Evolutionary conservation across 2,888 invertebrate species (phyloP).

Genomic region (Neoaliturus tenellus): DNA sequence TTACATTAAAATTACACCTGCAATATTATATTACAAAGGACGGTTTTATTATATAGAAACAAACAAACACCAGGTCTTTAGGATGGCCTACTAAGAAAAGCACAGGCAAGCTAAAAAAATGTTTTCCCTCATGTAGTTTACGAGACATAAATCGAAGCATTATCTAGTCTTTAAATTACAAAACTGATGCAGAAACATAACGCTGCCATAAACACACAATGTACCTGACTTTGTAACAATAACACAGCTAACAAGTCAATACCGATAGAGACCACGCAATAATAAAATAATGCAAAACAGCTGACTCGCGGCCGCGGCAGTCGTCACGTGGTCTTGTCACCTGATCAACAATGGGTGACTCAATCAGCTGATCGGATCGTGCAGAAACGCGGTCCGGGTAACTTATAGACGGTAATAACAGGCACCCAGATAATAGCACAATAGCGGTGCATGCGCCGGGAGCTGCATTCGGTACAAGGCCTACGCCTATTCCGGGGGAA

Average conservation of each 20-base stretch:
- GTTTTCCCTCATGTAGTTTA: neutral
- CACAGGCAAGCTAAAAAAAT: neutral
- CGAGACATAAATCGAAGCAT: neutral
- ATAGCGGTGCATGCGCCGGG: slow-evolving; percentile 26
- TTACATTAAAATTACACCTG: no score
- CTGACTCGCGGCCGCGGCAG: neutral
- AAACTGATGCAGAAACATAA: neutral
- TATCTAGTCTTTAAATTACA: slow-evolving; percentile 12
- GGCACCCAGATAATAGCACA: slow-evolving; percentile 48
- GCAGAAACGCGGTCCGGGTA: slow-evolving; percentile 17
- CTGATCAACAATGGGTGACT: slow-evolving; percentile 47
- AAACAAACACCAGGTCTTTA: no score
- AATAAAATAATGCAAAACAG: slow-evolving; percentile 28
- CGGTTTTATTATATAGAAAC: no score
- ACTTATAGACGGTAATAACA: slow-evolving; percentile 47
- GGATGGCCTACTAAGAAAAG: no score
- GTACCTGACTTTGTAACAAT: neutral
- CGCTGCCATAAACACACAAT: neutral
- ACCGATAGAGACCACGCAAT: slow-evolving; percentile 2
- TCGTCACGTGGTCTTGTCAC: slow-evolving; percentile 38
- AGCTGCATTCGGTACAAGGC: slow-evolving; percentile 25
- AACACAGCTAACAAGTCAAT: slow-evolving; percentile 14
- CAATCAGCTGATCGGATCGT: slow-evolving; percentile 50
- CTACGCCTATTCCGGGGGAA: slow-evolving; percentile 43
- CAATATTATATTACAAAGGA: no score